These are phyloP conservation scores for Andrena trimmerana DNA, from an alignment of 2,888 invertebrate genomes.

Conservation along the genomic window DNA sequence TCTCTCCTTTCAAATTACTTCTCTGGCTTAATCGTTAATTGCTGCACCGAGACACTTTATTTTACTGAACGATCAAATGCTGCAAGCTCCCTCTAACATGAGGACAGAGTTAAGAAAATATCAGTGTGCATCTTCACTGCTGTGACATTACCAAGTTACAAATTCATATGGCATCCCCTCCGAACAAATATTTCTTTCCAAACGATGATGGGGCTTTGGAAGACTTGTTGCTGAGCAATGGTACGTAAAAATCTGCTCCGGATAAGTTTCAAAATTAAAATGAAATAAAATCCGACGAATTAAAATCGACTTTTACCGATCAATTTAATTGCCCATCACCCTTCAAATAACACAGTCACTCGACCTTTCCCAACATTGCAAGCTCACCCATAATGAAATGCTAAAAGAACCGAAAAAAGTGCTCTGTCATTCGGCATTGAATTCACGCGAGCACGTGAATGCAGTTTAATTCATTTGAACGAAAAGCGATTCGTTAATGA, in stretches of 20 bases:
- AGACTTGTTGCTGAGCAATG: constrained; percentile 66
- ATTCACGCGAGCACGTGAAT: neutral
- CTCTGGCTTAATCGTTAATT: too few relatives aligned
- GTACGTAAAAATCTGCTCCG: constrained; percentile 60
- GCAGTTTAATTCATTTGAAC: neutral
- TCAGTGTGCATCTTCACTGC: constrained; percentile 57
- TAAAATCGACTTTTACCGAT: neutral
- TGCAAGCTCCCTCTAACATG: constrained; percentile 28
- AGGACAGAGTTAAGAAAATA: constrained; percentile 13
- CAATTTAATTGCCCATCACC: neutral
- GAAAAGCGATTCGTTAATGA: neutral
- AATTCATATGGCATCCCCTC: constrained; percentile 81
- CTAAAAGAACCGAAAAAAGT: neutral
- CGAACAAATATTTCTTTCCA: constrained; percentile 76
- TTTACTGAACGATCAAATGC: neutral
- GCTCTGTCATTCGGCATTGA: neutral
- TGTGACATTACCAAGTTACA: constrained; percentile 61
- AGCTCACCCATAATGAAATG: neutral
- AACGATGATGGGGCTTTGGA: constrained; percentile 74
- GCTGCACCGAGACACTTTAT: neutral
- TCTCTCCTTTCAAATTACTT: neutral
- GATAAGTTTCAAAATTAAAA: neutral
- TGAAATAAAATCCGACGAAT: neutral
- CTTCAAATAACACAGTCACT: too few relatives aligned
- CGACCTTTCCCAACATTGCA: neutral